Evolutionary conservation across 2,113 vertebrate species (phyloP).

Genomic region (Sinocyclocheilus maitianheensis): DNA sequence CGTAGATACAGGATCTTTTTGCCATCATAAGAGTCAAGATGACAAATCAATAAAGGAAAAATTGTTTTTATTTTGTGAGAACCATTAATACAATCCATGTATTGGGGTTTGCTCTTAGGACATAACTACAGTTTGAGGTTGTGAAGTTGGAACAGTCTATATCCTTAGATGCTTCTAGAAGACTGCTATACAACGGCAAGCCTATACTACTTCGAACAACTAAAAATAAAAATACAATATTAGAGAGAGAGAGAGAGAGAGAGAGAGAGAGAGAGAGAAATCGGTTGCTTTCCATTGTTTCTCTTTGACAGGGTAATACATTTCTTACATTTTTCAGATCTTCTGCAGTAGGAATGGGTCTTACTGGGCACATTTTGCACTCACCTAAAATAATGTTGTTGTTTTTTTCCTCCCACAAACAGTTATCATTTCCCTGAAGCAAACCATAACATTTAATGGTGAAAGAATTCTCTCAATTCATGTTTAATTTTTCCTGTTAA

Average conservation of each 20-base stretch:
- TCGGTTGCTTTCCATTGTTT: slow-evolving; percentile 20
- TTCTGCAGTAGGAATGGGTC: background rate
- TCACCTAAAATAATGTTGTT: background rate
- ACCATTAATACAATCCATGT: background rate
- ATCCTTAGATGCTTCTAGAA: background rate
- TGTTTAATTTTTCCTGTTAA: background rate
- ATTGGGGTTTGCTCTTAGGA: background rate
- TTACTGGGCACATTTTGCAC: background rate
- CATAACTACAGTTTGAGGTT: background rate
- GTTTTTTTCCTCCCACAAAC: background rate
- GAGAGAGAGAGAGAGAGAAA: background rate
- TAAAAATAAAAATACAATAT: background rate
- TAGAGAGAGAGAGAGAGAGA: background rate
- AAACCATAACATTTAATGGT: background rate
- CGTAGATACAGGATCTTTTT: slow-evolving; percentile 3
- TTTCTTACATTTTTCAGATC: slow-evolving; percentile 5
- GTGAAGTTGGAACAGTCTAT: slow-evolving; percentile 1
- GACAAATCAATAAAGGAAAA: background rate
- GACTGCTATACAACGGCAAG: slow-evolving; percentile 2
- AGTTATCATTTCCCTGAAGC: background rate
- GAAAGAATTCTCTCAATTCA: background rate
- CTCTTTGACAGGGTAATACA: slow-evolving; percentile 1
- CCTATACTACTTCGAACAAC: background rate
- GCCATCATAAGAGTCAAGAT: background rate
- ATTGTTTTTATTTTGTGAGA: background rate